phyloP scores from a whole-genome alignment of 2,797 vertebrate genomes.

The Melanotaenia boesemani region DNA sequence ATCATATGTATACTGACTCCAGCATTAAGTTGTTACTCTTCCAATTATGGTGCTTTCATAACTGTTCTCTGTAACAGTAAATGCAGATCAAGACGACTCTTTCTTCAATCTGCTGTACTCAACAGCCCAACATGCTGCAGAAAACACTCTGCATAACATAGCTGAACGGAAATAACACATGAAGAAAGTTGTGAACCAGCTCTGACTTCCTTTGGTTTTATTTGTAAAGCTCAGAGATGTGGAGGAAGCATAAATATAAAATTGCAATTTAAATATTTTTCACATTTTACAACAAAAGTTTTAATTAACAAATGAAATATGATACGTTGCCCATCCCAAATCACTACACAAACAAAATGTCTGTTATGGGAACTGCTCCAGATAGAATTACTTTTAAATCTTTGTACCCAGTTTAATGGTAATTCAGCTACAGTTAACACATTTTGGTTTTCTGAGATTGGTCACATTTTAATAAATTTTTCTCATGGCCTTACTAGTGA shows the following conservation, averaged over 20 bases:
- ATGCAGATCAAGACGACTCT: constrained; percentile 29
- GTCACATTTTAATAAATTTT: neutral
- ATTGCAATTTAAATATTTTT: no score
- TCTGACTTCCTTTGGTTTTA: no score
- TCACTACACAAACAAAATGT: no score
- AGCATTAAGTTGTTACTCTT: constrained; percentile 43
- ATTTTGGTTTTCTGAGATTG: neutral
- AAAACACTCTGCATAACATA: neutral
- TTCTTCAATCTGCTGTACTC: constrained; percentile 28
- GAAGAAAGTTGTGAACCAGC: no score
- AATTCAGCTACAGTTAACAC: neutral
- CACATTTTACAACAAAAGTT: no score
- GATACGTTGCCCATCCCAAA: neutral
- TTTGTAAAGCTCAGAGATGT: no score
- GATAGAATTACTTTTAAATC: neutral
- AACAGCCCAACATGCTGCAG: constrained; percentile 18
- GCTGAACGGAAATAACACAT: no score
- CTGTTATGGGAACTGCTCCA: neutral
- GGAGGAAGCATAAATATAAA: no score
- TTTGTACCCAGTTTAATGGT: neutral
- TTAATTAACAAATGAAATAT: no score
- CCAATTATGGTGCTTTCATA: constrained; percentile 51
- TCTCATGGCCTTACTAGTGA: neutral
- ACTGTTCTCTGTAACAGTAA: constrained; percentile 44
- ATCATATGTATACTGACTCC: constrained; percentile 63